Percentiles rank a stretch among this genome's conserved stretches.
These are phyloP conservation scores for Galerucella calmariensis DNA, from an alignment of 2,888 invertebrate species.

Conservation along the genomic window DNA sequence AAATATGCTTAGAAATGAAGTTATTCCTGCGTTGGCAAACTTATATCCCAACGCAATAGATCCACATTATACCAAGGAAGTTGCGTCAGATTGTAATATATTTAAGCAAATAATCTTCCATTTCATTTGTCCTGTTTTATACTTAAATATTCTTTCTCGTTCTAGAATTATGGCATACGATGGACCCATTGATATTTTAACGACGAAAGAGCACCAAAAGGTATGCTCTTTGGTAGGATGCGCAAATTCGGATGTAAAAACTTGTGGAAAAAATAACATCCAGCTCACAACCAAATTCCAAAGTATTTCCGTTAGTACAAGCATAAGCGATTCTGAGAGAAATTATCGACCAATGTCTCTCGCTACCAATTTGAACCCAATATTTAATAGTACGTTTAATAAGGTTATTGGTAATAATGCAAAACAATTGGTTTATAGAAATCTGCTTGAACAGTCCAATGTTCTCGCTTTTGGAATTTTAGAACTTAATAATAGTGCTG, in stretches of 20 bases:
- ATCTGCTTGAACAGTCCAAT: slow-evolving; percentile 32
- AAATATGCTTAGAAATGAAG: too few species aligned
- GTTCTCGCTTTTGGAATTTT: slow-evolving; percentile 47
- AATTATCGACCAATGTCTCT: slow-evolving; percentile 49
- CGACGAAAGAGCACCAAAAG: slow-evolving; percentile 35
- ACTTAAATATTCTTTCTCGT: not conserved
- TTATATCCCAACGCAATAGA: too few species aligned
- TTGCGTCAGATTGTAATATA: too few species aligned
- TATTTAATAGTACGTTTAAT: slow-evolving; percentile 44
- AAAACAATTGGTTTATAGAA: slow-evolving; percentile 27
- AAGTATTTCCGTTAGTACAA: slow-evolving; percentile 44
- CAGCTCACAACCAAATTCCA: slow-evolving; percentile 44
- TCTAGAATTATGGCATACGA: slow-evolving; percentile 43
- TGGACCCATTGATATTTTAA: slow-evolving; percentile 36
- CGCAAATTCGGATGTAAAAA: slow-evolving; percentile 38
- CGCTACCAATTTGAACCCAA: slow-evolving; percentile 44
- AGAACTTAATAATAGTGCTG: slow-evolving; percentile 25
- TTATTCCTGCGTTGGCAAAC: too few species aligned
- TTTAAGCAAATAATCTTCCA: too few species aligned
- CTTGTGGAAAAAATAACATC: slow-evolving; percentile 47
- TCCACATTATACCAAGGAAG: too few species aligned
- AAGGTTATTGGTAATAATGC: slow-evolving; percentile 34
- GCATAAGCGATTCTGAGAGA: slow-evolving; percentile 32
- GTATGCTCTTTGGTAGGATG: slow-evolving; percentile 51
- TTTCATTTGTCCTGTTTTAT: not conserved